These are phyloP conservation scores for Patella depressa DNA, from an alignment of 2,888 invertebrate genomes.

Conservation along the genomic window DNA sequence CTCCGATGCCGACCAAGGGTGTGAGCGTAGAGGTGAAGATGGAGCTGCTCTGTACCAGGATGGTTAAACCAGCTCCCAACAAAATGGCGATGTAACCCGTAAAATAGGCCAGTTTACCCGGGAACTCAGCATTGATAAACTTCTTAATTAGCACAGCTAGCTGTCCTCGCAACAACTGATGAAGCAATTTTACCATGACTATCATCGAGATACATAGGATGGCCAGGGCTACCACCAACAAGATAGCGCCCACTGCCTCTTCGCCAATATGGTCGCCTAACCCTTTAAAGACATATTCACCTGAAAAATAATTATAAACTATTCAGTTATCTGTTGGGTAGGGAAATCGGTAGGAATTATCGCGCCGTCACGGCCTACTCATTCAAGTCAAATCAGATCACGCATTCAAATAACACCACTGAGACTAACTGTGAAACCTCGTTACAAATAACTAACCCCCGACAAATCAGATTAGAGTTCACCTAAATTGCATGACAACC, in stretches of 20 bases:
- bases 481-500: no score
- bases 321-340: no score
- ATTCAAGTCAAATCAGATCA: no score
- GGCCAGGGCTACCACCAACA: constrained; percentile 72
- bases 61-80: constrained; percentile 74
- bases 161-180: constrained; percentile 57
- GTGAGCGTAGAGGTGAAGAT: constrained; percentile 76
- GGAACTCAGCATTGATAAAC: constrained; percentile 68
- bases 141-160: constrained; percentile 61
- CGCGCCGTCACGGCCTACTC: no score
- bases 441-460: no score
- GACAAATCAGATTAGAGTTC: no score
- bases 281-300: constrained; percentile 45
- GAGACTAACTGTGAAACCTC: no score
- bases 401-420: no score
- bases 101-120: constrained; percentile 66
- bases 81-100: constrained; percentile 75
- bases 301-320: constrained; percentile 32
- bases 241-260: constrained; percentile 72
- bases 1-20: constrained; percentile 75
- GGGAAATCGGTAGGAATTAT: no score
- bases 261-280: constrained; percentile 54
- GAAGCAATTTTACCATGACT: constrained; percentile 74
- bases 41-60: constrained; percentile 76
- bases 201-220: constrained; percentile 73